These are phyloP conservation scores for Drosophila jambulina DNA, from an alignment of 1,140 invertebrate genomes.

Conservation along the genomic window DNA sequence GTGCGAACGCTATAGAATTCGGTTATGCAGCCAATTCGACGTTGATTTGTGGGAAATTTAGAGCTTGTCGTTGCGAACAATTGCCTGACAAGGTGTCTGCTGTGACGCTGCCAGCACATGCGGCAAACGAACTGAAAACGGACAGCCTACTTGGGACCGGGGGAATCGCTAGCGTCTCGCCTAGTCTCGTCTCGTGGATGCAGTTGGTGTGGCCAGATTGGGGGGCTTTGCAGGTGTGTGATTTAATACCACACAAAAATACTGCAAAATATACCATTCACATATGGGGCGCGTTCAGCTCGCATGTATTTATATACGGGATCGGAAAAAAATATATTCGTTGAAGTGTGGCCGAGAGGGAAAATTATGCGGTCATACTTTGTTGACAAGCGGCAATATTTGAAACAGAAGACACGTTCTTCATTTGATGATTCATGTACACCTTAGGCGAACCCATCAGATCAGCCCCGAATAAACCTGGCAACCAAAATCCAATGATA, in stretches of 20 bases:
- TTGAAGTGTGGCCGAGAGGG: too few species aligned
- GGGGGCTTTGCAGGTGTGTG: background rate
- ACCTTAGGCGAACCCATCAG: too few species aligned
- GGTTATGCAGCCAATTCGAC: slow-evolving; percentile 1
- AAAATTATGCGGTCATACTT: too few species aligned
- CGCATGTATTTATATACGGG: too few species aligned
- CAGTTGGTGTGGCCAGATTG: background rate
- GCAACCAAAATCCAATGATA: too few species aligned
- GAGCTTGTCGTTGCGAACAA: background rate
- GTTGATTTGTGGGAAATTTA: slow-evolving; percentile 6
- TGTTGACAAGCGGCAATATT: too few species aligned
- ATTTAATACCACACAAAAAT: background rate
- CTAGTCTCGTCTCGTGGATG: slow-evolving; percentile 16
- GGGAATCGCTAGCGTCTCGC: slow-evolving; percentile 10
- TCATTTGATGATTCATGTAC: too few species aligned
- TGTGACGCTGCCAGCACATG: slow-evolving; percentile 20
- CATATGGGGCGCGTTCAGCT: too few species aligned
- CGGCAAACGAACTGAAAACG: background rate
- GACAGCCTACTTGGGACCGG: slow-evolving; percentile 7
- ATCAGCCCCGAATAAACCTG: too few species aligned
- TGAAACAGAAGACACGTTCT: too few species aligned
- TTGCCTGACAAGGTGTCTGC: slow-evolving; percentile 1
- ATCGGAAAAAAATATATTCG: too few species aligned
- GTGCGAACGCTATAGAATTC: slow-evolving; percentile 9
- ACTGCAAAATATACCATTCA: background rate